A percentile compares a stretch with the other conserved stretches of the same genome.
Conservation (phyloP, 2,797 vertebrate species). For the Cyprinodon diabolis region DNA sequence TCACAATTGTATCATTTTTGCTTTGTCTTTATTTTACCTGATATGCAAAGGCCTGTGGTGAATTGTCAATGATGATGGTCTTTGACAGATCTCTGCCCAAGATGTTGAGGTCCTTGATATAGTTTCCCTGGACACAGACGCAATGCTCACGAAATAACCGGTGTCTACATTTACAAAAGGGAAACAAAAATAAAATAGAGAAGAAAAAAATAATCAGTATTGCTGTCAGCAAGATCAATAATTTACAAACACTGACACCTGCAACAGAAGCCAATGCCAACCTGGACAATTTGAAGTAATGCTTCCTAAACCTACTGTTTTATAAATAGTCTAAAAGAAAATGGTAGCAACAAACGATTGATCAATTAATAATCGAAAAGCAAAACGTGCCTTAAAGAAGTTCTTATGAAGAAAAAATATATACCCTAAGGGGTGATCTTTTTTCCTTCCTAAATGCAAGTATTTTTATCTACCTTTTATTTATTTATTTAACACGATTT, state of each 20-base stretch:
- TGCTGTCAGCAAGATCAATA: constrained; percentile 56
- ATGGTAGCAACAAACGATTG: neutral
- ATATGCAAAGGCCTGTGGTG: constrained; percentile 99
- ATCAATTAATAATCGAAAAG: too few species aligned
- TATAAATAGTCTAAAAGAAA: neutral
- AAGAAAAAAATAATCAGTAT: constrained; percentile 42
- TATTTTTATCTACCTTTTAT: too few species aligned
- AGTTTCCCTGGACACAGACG: constrained; percentile 98
- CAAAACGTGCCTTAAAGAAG: too few species aligned
- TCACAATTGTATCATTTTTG: neutral
- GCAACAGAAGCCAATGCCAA: constrained; percentile 19
- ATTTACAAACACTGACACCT: constrained; percentile 70
- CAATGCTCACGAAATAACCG: constrained; percentile 98
- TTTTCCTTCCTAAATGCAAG: too few species aligned
- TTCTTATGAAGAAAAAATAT: too few species aligned
- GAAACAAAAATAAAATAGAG: neutral
- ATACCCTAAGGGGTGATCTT: too few species aligned
- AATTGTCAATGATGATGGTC: constrained; percentile 99
- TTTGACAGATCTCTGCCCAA: constrained; percentile 98
- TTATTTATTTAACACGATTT: too few species aligned
- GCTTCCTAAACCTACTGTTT: constrained; percentile 3
- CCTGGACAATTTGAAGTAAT: neutral
- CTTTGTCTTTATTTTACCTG: constrained; percentile 84
- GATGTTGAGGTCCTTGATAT: constrained; percentile 99
- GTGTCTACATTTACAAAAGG: constrained; percentile 82